Evolutionary conservation across 2,888 invertebrate species (phyloP), one percentile per base, ranked within the genome.

Genomic region (Dromius quadrimaculatus): DNA sequence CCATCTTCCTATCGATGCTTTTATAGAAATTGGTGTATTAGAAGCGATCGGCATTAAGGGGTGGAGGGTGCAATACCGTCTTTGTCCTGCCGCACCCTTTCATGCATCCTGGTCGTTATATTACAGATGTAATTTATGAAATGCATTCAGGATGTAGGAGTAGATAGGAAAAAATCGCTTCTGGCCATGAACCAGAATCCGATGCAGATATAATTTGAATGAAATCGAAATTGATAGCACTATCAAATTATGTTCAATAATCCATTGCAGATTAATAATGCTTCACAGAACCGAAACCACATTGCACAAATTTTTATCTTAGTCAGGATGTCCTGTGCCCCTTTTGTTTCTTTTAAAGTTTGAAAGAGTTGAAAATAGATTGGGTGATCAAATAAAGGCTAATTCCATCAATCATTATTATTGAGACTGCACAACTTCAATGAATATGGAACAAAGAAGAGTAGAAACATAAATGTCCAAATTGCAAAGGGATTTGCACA

Each of bases 141-240:
- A 66, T 66, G 66, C 66, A 66, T 57, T 54, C 66, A 66, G 66
- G 66, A 66, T 57, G 66, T 66, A 19, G 66, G 66, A 23, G 66
- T 54, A 65, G 34, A 13, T 13, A 15, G 34, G 8, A 47, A 15
- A 47, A 15, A 47, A 47, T 64, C 32, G 64, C 11, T 34, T 23
- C 17, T 15, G 28, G 43, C 28, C 34, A 64, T 8, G 17, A 2
- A 1, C 43, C 5, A 43, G 8, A 8, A 28, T 28, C 28, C 3
- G 28, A 8, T 28, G 28, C 3, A 8, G 4, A 28, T 28, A 8
- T 3, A 3, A 28, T 28, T 28, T 28, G 8, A 28, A 3, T 5
- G 17, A 43, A 19, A 43, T 43, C 19, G 8, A n/a, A 19, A 43
- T 15, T 6, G 19, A 43, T 43, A 15, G 15, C 43, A 5, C 17